Evolutionary conservation across 2,113 vertebrate species (phyloP).

Genomic region (Argyrosomus japonicus): DNA sequence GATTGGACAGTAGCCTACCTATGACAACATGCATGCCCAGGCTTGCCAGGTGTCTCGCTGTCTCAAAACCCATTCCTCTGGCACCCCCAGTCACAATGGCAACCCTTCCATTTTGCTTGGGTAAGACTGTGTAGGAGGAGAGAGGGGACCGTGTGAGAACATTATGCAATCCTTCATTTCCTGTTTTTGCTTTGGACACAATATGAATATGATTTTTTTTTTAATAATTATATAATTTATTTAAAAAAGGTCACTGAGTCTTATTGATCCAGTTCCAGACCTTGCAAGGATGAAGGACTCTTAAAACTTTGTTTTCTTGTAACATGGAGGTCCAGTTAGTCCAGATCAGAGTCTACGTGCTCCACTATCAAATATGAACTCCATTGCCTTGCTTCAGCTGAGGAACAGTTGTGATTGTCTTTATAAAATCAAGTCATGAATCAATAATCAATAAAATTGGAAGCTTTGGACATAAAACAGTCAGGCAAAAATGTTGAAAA

Average conservation of each 20-base stretch:
- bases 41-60: conserved; percentile 86
- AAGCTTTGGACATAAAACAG: neutral
- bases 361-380: neutral
- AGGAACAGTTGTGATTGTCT: neutral
- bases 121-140: conserved; percentile 82
- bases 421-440: neutral
- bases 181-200: neutral
- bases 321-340: neutral
- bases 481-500: conserved; percentile 14
- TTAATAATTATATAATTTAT: neutral
- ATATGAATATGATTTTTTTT: too few relatives aligned
- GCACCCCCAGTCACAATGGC: conserved; percentile 93
- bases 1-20: conserved; percentile 83
- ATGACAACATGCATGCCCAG: conserved; percentile 94
- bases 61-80: conserved; percentile 91
- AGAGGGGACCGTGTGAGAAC: conserved; percentile 55
- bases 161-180: neutral
- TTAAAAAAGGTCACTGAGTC: neutral
- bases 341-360: neutral
- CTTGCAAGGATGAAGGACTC: neutral
- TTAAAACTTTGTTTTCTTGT: neutral
- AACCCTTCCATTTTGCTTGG: conserved; percentile 89
- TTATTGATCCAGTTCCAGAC: neutral
- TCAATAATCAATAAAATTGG: neutral
- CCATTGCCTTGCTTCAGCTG: neutral